Evolutionary conservation across 1,140 invertebrate species (phyloP).

Genomic region (Lepidurus apus): DNA sequence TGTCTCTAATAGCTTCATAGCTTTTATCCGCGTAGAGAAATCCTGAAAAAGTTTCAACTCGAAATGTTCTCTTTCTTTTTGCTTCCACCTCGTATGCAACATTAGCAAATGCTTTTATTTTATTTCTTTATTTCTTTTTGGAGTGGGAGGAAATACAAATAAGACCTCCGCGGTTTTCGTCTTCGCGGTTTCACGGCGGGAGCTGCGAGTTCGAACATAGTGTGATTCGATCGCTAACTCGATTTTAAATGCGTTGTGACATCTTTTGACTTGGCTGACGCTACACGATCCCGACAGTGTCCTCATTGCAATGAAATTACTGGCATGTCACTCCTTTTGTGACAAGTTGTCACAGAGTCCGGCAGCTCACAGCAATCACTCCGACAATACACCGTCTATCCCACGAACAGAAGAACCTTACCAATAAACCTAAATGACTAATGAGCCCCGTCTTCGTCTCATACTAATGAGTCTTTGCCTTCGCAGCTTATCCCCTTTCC

Average conservation of each 20-base stretch:
- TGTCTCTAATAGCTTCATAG: slow-evolving; percentile 14
- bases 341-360: background rate
- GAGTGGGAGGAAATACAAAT: too few species aligned
- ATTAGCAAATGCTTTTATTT: background rate
- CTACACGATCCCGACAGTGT: background rate
- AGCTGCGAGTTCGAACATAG: too few species aligned
- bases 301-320: background rate
- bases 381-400: background rate
- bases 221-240: too few species aligned
- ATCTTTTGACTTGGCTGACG: background rate
- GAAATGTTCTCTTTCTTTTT: too few species aligned
- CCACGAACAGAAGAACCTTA: background rate
- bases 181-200: too few species aligned
- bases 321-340: background rate
- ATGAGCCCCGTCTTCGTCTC: slow-evolving; percentile 15
- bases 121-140: too few species aligned
- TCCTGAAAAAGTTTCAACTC: too few species aligned
- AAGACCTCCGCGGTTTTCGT: too few species aligned
- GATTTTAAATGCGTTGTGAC: background rate
- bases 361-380: background rate
- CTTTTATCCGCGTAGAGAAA: background rate
- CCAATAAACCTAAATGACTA: slow-evolving; percentile 17
- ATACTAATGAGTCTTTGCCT: background rate
- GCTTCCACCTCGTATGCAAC: background rate
- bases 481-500: background rate